phyloP scores from a whole-genome alignment of 2,888 invertebrate species.

The Chirona hameri region DNA sequence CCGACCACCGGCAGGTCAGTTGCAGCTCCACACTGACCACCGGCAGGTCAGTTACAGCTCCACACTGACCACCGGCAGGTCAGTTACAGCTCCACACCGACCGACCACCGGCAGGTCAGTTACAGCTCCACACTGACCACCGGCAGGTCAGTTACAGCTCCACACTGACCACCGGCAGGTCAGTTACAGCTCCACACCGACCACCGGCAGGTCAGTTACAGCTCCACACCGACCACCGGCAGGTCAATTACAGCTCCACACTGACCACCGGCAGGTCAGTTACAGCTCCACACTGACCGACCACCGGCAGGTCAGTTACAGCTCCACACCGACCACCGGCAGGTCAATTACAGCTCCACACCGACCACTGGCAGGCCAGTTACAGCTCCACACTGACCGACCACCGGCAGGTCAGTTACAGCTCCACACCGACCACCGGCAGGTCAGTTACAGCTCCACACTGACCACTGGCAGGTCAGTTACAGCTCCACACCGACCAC shows the following conservation, averaged over 20 bases:
- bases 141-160: slow-evolving; percentile 24
- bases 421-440: slow-evolving; percentile 14
- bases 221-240: too few relatives aligned
- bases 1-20: slow-evolving; percentile 55
- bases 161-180: slow-evolving; percentile 53
- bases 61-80: too few relatives aligned
- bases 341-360: slow-evolving; percentile 49
- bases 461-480: slow-evolving; percentile 30
- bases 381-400: too few relatives aligned
- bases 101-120: slow-evolving; percentile 32
- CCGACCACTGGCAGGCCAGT: slow-evolving; percentile 34
- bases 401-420: too few relatives aligned
- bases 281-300: slow-evolving; percentile 7
- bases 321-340: slow-evolving; percentile 48
- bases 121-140: slow-evolving; percentile 14
- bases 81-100: too few relatives aligned
- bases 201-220: slow-evolving; percentile 33
- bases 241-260: too few relatives aligned
- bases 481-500: slow-evolving; percentile 38
- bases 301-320: slow-evolving; percentile 29
- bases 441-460: slow-evolving; percentile 30
- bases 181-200: slow-evolving; percentile 32
- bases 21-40: slow-evolving; percentile 32
- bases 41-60: slow-evolving; percentile 31
- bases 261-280: slow-evolving; percentile 32